Evolutionary conservation across 2,888 invertebrate genomes (phyloP).

Genomic region (Aricia artaxerxes): DNA sequence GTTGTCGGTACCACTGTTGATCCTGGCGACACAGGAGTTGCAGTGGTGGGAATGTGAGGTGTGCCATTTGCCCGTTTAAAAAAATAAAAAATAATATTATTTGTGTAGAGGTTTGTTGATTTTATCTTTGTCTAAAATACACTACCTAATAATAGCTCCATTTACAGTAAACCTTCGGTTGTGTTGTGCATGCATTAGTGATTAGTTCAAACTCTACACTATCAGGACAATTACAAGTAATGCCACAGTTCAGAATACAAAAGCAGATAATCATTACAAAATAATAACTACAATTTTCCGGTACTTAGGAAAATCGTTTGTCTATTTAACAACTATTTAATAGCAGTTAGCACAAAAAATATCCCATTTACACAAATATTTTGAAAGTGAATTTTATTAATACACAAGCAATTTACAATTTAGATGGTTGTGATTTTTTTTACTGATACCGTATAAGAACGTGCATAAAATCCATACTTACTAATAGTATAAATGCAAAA

Average conservation of each 20-base stretch:
- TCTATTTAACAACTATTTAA: slow-evolving; percentile 9
- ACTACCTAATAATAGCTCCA: neutral
- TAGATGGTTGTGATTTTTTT: too few relatives aligned
- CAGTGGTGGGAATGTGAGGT: too few relatives aligned
- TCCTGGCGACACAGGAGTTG: too few relatives aligned
- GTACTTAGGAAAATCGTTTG: slow-evolving; percentile 21
- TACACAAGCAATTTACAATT: too few relatives aligned
- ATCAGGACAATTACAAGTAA: slow-evolving; percentile 30
- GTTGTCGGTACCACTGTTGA: too few relatives aligned
- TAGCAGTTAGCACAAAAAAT: neutral
- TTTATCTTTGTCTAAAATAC: neutral
- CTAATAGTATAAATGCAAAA: too few relatives aligned
- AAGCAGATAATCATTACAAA: slow-evolving; percentile 18
- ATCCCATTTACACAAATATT: neutral
- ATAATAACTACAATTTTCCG: slow-evolving; percentile 28
- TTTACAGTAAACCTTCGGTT: slow-evolving; percentile 52
- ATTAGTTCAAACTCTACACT: slow-evolving; percentile 10
- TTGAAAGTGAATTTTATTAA: neutral
- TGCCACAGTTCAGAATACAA: slow-evolving; percentile 6
- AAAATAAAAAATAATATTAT: neutral
- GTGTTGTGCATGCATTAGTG: slow-evolving; percentile 33
- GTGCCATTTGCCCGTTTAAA: too few relatives aligned
- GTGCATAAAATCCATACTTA: too few relatives aligned
- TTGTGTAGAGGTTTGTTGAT: neutral
- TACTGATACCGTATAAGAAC: too few relatives aligned